Evolutionary conservation across 2,797 vertebrate genomes (phyloP).

Genomic region (Percopsis omiscomaycus): DNA sequence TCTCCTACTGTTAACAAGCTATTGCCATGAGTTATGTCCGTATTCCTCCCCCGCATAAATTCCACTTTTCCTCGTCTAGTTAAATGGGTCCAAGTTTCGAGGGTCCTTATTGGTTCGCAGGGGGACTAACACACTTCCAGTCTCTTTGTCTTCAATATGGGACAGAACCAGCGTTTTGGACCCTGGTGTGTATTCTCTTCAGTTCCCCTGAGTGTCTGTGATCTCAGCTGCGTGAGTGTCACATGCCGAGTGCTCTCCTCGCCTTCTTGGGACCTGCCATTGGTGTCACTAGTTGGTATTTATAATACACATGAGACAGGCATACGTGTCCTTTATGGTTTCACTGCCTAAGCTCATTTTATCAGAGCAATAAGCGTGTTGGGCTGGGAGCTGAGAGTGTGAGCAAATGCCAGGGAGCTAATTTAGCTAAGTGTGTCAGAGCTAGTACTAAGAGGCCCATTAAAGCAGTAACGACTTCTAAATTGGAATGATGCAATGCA

Average conservation of each 20-base stretch:
- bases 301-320: constrained; percentile 51
- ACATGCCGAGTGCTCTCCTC: constrained; percentile 22
- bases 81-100: constrained; percentile 80
- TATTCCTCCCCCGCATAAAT: constrained; percentile 82
- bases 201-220: constrained; percentile 39
- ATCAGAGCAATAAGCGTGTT: constrained; percentile 40
- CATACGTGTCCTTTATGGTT: constrained; percentile 48
- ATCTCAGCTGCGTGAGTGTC: constrained; percentile 34
- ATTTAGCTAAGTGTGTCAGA: constrained; percentile 61
- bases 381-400: constrained; percentile 16
- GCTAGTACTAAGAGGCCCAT: constrained; percentile 60
- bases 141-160: constrained; percentile 46
- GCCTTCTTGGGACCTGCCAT: constrained; percentile 30
- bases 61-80: constrained; percentile 71
- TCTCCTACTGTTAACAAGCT: constrained; percentile 92
- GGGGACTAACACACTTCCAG: constrained; percentile 28
- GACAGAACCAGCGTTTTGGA: constrained; percentile 52
- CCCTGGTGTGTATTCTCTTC: constrained; percentile 35
- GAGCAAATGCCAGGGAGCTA: constrained; percentile 58
- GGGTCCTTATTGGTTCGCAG: constrained; percentile 61
- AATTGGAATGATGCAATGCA: constrained; percentile 46
- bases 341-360: constrained; percentile 50
- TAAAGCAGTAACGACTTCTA: constrained; percentile 48
- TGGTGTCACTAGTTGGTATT: constrained; percentile 49
- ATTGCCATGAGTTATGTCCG: constrained; percentile 89